Evolutionary conservation across 2,888 invertebrate species (phyloP), one percentile per base, ranked within the genome.

Genomic region (Drosophila prolongata): DNA sequence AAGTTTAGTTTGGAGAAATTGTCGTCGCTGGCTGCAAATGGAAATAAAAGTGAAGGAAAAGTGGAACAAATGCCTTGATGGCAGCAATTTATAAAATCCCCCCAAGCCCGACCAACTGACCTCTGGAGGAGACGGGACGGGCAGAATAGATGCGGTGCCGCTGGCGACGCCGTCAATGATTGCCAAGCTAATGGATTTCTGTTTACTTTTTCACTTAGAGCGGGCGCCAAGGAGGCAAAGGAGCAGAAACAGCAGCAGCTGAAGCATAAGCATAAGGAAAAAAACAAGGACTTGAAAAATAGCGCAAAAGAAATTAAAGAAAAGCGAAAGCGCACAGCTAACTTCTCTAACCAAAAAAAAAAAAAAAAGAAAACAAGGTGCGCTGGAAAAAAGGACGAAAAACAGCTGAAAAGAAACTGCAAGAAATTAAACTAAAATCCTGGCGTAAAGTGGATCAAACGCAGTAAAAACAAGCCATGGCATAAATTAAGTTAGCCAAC

Each of bases 151-250:
- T 64, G 70, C 73, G 70, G 73, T 71, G 76, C 66, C 71, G 55
- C 61, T 57, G 66, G 59, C 56, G 87, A 73, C 84, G 84, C 84
- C 89, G 76, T 77, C 90, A 89, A 89, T 89, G 90, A 89, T 90
- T 89, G 89, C 89, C 78, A 74, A 85, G 89, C 90, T 90, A 90
- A 89, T 89, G 89, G 89, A 90, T 89, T 90, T 90, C 90, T 89
- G 90, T 89, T 89, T 89, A 90, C 90, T 90, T 90, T 89, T 90
- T 83, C 87, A 90, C 87, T 89, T 90, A 90, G 84, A 81, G 52
- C 62, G 64, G 66, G 44, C 53, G 58, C 56, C 72, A 71, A 71
- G 55, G 62, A 59, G 54, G 19, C 58, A 34, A 34, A 47, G 37
- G 34, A 30, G 49, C 34, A 46, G 44, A 8, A 27, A 14, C 30